A percentile compares a stretch with the other conserved stretches of the same genome.
These are phyloP conservation scores for Leuciscus waleckii DNA, from an alignment of 2,797 vertebrate species.

Conservation along the genomic window DNA sequence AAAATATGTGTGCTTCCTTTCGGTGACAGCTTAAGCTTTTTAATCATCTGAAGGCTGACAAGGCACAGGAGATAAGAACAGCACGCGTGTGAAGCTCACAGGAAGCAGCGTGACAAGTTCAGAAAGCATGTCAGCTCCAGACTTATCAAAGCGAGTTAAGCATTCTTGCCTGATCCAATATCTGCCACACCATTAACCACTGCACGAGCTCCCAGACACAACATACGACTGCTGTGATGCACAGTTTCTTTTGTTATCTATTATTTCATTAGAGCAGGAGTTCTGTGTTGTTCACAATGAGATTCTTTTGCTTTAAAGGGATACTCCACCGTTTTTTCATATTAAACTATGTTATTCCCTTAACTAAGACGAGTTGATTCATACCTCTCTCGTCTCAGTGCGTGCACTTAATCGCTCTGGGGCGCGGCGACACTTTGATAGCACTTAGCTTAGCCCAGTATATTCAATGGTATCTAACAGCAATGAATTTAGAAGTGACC, in stretches of 20 bases:
- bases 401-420: too few species aligned
- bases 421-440: too few species aligned
- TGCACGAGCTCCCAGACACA: neutral
- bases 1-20: conserved; percentile 24
- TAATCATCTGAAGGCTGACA: conserved; percentile 35
- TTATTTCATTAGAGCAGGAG: neutral
- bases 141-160: conserved; percentile 20
- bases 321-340: too few species aligned
- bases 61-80: conserved; percentile 20
- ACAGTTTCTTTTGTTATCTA: neutral
- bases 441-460: too few species aligned
- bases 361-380: too few species aligned
- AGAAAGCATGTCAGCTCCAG: conserved; percentile 51
- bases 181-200: conserved; percentile 48
- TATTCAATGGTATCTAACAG: too few species aligned
- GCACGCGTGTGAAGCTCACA: conserved; percentile 24
- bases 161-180: conserved; percentile 51
- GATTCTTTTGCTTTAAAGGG: neutral
- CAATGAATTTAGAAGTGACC: too few species aligned
- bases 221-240: neutral
- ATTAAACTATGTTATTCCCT: too few species aligned
- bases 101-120: conserved; percentile 18
- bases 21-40: conserved; percentile 22
- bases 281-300: neutral
- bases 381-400: too few species aligned